These are phyloP conservation scores for Omphaloscelis lunosa DNA, from an alignment of 2,888 invertebrate species.

Conservation along the genomic window DNA sequence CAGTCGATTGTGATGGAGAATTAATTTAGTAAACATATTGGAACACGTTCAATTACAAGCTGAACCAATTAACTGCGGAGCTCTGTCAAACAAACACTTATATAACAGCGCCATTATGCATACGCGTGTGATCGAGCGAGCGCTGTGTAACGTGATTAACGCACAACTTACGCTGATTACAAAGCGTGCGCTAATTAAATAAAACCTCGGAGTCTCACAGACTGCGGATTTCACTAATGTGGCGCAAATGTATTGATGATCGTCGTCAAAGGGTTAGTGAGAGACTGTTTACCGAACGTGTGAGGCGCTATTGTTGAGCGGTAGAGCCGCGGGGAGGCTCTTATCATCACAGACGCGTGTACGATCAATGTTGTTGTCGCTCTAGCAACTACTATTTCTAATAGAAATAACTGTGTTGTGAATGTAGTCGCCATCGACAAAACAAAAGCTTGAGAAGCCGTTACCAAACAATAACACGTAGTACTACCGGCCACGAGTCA, in stretches of 20 bases:
- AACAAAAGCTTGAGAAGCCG: not conserved
- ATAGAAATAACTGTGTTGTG: not conserved
- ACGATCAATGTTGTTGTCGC: not conserved
- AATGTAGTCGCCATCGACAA: no score
- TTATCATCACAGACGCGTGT: not conserved
- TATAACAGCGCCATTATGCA: slow-evolving; percentile 17
- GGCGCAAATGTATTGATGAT: slow-evolving; percentile 25
- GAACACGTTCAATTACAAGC: slow-evolving; percentile 58
- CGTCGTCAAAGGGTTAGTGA: slow-evolving; percentile 31
- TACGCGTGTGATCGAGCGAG: slow-evolving; percentile 14
- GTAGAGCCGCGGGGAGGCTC: not conserved
- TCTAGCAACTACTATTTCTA: not conserved
- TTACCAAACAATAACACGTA: no score
- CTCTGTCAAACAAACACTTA: slow-evolving; percentile 43
- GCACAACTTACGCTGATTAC: slow-evolving; percentile 42
- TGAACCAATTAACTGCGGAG: slow-evolving; percentile 56
- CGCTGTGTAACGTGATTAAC: slow-evolving; percentile 40
- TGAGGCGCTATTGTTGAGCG: slow-evolving; percentile 1
- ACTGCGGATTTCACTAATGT: slow-evolving; percentile 26
- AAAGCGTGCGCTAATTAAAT: slow-evolving; percentile 56
- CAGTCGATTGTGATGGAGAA: slow-evolving; percentile 47
- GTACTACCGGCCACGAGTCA: not conserved
- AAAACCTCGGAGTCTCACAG: slow-evolving; percentile 38
- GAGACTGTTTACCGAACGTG: slow-evolving; percentile 26
- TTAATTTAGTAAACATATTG: slow-evolving; percentile 65